Evolutionary conservation across 2,888 invertebrate species (phyloP), one percentile per base, ranked within the genome.

Genomic region (Drosophila neotestacea): DNA sequence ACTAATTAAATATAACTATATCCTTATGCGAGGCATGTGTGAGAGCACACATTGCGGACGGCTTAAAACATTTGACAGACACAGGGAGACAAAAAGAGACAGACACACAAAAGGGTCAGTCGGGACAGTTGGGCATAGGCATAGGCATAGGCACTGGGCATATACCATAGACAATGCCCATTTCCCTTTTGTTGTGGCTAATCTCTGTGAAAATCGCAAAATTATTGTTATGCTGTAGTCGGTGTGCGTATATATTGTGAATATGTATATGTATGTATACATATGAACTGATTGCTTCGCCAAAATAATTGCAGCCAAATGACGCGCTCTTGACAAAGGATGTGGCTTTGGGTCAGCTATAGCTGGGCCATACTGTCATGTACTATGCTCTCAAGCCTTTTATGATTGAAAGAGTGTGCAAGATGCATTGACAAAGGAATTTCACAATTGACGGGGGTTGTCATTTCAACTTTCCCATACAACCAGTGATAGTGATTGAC

Each of bases 221-320:
- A 77, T 71, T 73, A 80, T 77, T 71, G 65, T 81, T 66, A 48
- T 64, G 51, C 65, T 55, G 61, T 56, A 48, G 44, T 41, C 32
- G 48, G 32, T 34, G 38, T 47, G 27, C 32, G 41, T 30, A 32
- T 47, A 48, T 41, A 22, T 22, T 22, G 22, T 56, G 13, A 30
- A 7, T 51, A 34, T 50, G 13, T 16, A 34, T 62, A 36, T 52
- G 32, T 46, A 56, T 22, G 22, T 22, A 22, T 22, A 22, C 22
- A 22, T 22, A 22, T 59, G 51, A 39, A 36, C 22, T 42, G 64
- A 42, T 63, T 64, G 68, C 52, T 59, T 63, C 39, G 58, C 64
- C 72, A 79, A 79, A 74, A 88, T 89, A 86, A 88, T 89, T 89
- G 88, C 88, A 74, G 66, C 86, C 86, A 88, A 89, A 88, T 86